Conservation (phyloP, 2,888 invertebrate genomes). For the Eristalis arbustorum region DNA sequence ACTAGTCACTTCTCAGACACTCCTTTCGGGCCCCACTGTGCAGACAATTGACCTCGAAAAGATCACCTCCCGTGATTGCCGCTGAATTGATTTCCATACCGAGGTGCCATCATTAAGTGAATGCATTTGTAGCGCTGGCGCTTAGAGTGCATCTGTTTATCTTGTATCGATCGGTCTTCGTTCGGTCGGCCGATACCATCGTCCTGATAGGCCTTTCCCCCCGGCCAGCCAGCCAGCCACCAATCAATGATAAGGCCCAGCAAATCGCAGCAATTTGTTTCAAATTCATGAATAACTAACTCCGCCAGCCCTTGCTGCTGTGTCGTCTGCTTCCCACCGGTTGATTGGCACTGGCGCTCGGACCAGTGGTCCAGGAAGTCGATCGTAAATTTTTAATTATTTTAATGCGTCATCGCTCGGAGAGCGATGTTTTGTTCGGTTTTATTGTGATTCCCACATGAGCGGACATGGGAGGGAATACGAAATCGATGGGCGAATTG, state of each 20-base stretch:
- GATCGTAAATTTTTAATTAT: conserved; percentile 68
- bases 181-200: conserved; percentile 3
- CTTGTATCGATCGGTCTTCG: neutral
- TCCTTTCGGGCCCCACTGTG: conserved; percentile 18
- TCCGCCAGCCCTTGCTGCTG: neutral
- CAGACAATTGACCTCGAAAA: neutral
- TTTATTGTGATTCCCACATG: conserved; percentile 48
- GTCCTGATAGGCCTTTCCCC: conserved; percentile 12
- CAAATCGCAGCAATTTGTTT: conserved; percentile 52
- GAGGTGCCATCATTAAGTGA: conserved; percentile 57
- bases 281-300: conserved; percentile 43
- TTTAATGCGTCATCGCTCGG: conserved; percentile 46
- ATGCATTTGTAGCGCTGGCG: conserved; percentile 47
- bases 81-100: conserved; percentile 20
- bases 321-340: neutral
- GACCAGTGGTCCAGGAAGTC: conserved; percentile 47
- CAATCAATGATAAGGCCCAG: neutral
- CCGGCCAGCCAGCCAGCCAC: neutral
- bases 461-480: neutral
- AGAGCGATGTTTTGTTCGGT: conserved; percentile 3
- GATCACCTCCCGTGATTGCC: conserved; percentile 9
- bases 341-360: conserved; percentile 44
- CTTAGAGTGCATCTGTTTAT: conserved; percentile 50
- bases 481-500: conserved; percentile 38
- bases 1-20: neutral